These are phyloP conservation scores for Liparis tanakae DNA, from an alignment of 2,797 vertebrate genomes.

Conservation along the genomic window DNA sequence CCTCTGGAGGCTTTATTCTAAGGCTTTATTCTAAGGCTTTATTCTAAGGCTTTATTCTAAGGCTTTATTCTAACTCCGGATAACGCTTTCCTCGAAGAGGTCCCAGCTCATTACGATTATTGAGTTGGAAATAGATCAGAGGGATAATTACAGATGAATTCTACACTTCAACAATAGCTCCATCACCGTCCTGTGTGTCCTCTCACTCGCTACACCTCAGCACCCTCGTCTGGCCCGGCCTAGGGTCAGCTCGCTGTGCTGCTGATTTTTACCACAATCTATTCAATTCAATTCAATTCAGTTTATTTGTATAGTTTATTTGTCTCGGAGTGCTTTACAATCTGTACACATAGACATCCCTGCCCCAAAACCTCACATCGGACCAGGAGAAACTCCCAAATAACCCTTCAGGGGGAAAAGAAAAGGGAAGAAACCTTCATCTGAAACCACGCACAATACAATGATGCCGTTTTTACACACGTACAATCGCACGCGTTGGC, in stretches of 20 bases:
- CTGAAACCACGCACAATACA: neutral
- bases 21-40: too few species aligned
- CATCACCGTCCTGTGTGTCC: conserved; percentile 9
- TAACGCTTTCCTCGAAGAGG: neutral
- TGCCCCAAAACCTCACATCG: too few species aligned
- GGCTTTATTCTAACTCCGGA: neutral
- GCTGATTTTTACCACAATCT: neutral
- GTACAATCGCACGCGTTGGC: conserved; percentile 5
- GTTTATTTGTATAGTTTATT: too few species aligned
- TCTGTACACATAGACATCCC: too few species aligned
- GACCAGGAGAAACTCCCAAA: too few species aligned
- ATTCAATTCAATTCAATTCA: too few species aligned
- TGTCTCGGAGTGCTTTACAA: too few species aligned
- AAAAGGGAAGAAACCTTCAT: too few species aligned
- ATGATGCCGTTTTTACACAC: conserved; percentile 16
- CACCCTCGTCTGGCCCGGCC: conserved; percentile 62
- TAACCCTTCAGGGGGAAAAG: too few species aligned
- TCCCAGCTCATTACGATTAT: neutral
- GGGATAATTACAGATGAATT: conserved; percentile 12
- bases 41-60: too few species aligned
- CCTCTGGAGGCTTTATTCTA: too few species aligned
- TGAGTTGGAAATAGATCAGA: neutral
- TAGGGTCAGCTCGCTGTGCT: conserved; percentile 24
- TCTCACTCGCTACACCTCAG: conserved; percentile 57
- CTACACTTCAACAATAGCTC: conserved; percentile 14